phyloP scores from a whole-genome alignment of 1,140 invertebrate species.

The Pachypsylla venusta region DNA sequence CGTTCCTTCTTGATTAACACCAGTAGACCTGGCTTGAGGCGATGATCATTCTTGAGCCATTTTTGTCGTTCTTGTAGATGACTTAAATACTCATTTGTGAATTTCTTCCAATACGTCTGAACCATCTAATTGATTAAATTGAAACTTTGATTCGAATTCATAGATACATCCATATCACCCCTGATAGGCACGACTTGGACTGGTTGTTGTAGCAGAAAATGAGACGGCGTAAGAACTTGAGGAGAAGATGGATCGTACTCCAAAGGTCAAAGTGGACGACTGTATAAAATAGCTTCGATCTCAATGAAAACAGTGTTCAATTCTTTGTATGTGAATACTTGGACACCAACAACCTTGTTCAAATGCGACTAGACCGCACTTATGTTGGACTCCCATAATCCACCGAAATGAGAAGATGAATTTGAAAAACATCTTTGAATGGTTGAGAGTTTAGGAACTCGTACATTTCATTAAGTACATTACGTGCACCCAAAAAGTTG shows the following conservation, averaged over 20 bases:
- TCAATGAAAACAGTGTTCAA: too few species aligned
- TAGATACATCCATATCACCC: too few species aligned
- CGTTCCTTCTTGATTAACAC: too few species aligned
- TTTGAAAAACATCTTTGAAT: too few species aligned
- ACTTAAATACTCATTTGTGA: too few species aligned
- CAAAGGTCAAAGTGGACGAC: conserved; percentile 17
- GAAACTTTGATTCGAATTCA: too few species aligned
- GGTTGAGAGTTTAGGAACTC: not conserved
- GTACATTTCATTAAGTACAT: not conserved
- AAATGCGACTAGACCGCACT: conserved; percentile 28
- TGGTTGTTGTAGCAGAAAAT: not conserved
- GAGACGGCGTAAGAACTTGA: not conserved
- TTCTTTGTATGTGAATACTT: conserved; percentile 25
- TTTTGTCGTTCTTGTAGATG: too few species aligned
- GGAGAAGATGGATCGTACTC: not conserved
- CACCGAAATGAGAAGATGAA: conserved; percentile 27
- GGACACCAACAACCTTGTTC: conserved; percentile 21
- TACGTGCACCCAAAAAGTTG: conserved; percentile 19
- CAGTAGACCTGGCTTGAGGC: too few species aligned
- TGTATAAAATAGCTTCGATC: conserved; percentile 25
- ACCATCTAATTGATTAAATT: too few species aligned
- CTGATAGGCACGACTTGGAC: too few species aligned
- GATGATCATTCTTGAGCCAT: too few species aligned
- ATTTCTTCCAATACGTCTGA: too few species aligned
- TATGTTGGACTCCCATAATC: conserved; percentile 28